Evolutionary conservation across 2,888 invertebrate genomes (phyloP), one percentile per base, ranked within the genome.

Genomic region (Tenthredo distinguenda): DNA sequence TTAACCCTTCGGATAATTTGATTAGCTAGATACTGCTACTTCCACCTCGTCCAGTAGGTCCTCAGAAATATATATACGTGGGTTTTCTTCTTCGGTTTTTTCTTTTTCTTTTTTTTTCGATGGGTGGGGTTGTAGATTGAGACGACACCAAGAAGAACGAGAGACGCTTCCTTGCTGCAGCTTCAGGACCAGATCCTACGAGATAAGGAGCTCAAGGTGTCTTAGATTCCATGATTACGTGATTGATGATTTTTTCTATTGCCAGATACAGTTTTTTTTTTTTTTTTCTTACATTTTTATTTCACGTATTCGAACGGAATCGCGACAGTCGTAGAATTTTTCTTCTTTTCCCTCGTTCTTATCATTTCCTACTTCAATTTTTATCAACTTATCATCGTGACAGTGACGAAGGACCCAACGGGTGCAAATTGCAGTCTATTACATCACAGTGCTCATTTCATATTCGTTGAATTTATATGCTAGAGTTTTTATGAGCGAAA

Each of bases 171-270:
- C 86, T 34, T 55, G 50, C 31, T 55, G 50, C 31, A 77, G 47
- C 55, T 55, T 12, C 34, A 77, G 47, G 76, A 79, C 81, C 37
- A 81, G 81, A 81, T 81, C 62, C n/a, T 1, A 40, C 4, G 15
- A 40, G 81, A 81, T 81, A 81, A 85, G 85, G 74, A 26, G 21
- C 62, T 47, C 81, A 85, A 87, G 88, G 89, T 90, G 91, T 90
- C 89, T 88, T 88, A 89, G 89, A 89, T 88, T 85, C 87, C 50
- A 18, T 86, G 89, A 88, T 89, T 88, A 81, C 85, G 86, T 91
- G 91, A 91, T 91, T 90, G 91, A 91, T 91, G 90, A 88, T 21
- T 43, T 71, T 83, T 71, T 34, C 37, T 62, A 81, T 81, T 18
- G 40, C 55, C 18, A 31, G 26, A 31, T 18, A 21, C n/a, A 62